Percentiles rank a stretch among this genome's conserved stretches.
phyloP scores from a whole-genome alignment of 2,888 invertebrate genomes.

The Diarsia rubi region DNA sequence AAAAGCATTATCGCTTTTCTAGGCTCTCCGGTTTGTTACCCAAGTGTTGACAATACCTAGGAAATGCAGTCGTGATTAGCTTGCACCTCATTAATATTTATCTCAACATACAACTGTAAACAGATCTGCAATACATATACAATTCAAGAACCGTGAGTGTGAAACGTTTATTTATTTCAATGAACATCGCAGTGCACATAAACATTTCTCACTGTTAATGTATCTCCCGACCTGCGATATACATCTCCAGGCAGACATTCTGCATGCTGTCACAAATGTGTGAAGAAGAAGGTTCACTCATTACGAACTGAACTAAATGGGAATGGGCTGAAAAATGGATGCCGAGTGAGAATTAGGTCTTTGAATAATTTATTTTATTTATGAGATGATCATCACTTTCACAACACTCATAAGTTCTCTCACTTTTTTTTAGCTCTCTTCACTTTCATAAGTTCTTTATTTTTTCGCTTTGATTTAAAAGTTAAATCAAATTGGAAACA shows the following conservation, averaged over 20 bases:
- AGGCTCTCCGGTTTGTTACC: neutral
- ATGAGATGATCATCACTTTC: no score
- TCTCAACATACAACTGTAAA: neutral
- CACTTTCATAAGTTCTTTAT: no score
- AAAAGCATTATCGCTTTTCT: neutral
- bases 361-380: no score
- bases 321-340: no score
- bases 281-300: constrained; percentile 33
- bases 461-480: no score
- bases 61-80: no score
- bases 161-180: constrained; percentile 60
- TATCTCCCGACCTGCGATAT: constrained; percentile 55
- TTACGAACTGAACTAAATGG: neutral
- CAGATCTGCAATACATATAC: constrained; percentile 10
- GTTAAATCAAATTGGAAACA: no score
- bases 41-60: neutral
- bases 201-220: constrained; percentile 61
- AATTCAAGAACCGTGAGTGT: constrained; percentile 23
- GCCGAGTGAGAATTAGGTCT: no score
- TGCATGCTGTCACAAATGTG: constrained; percentile 1
- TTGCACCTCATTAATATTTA: neutral
- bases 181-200: constrained; percentile 55
- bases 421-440: no score
- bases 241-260: constrained; percentile 41
- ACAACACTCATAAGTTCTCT: no score